A percentile compares a stretch with the other conserved stretches of the same genome.
Conservation (phyloP, 1,140 invertebrate genomes). For the Muscidifurax raptorellus region DNA sequence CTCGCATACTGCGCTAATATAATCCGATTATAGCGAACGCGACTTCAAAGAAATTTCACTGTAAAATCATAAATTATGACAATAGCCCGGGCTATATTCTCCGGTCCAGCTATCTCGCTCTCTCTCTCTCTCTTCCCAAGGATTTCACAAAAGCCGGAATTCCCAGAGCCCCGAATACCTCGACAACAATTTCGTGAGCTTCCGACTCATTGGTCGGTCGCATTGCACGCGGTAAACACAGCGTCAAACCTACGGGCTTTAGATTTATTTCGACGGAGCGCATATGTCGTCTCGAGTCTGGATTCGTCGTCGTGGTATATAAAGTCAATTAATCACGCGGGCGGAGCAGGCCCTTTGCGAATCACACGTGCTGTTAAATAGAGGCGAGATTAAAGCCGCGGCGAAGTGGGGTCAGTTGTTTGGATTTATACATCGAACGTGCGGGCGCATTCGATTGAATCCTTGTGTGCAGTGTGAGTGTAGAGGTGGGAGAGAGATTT, state of each 20-base stretch:
- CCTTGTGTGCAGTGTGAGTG: too few relatives aligned
- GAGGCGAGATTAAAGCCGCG: constrained; percentile 35
- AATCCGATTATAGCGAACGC: constrained; percentile 30
- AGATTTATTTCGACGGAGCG: constrained; percentile 27
- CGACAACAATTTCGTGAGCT: constrained; percentile 32
- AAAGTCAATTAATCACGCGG: constrained; percentile 50
- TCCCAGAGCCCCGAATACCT: constrained; percentile 1
- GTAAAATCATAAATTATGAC: constrained; percentile 43
- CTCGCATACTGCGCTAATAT: constrained; percentile 29
- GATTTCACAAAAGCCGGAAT: constrained; percentile 38
- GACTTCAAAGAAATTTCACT: constrained; percentile 42
- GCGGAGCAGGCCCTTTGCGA: background rate
- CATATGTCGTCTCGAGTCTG: constrained; percentile 11
- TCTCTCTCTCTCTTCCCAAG: background rate
- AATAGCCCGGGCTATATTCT: constrained; percentile 6
- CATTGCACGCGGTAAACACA: background rate
- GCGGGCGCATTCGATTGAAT: background rate
- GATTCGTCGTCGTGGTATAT: background rate
- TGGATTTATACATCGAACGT: constrained; percentile 28
- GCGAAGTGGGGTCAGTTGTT: background rate
- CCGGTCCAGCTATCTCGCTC: background rate
- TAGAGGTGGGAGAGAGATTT: background rate
- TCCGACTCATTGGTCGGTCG: constrained; percentile 14
- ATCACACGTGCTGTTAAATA: constrained; percentile 43
- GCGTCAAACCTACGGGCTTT: background rate